Base-by-base conservation (phyloP, 1,140 invertebrate species). In the Agrypnia vestita region DNA sequence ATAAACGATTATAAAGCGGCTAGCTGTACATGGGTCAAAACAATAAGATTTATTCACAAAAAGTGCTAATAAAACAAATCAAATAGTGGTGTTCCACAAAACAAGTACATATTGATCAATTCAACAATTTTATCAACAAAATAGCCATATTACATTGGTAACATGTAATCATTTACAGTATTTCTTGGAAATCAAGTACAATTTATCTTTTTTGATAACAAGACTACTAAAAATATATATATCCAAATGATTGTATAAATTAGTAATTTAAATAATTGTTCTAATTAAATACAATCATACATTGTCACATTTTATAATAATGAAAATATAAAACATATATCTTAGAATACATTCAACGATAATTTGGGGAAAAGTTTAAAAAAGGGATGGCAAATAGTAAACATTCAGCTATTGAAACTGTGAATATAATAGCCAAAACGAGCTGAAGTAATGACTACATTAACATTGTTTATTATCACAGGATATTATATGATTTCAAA, bases 141-240 rank as follows among this genome's bases (percentile, higher is more conserved):
- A 59, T 59, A 64, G 35, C 17, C 67, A 51, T 44, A 71, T 71
- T 71, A 71, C 67, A 71, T 53, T 13, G 67, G 67, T 71, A 71
- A 53, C 67, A 53, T 71, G 67, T 49, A 35, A 35, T 35, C 25
- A 49, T 21, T 71, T 51, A 71, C 67, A 71, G 49, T n/a, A 49
- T 51, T 51, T 21, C 15, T 51, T 71, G n/a, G 46, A 71, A 71
- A 71, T 17, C 67, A 71, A 47, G 19, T 71, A 49, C 21, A 17
- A 56, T n/a, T n/a, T 15, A 56, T 15, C 15, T 15, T n/a, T 56
- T 56, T 15, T 56, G 19, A 56, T 19, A 56, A 56, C 19, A 56
- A 56, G n/a, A 56, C 53, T 9, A 1, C n/a, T 35, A 35, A 56
- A 53, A 56, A 56, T 59, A 59, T 35, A 35, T 35, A 35, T 35